phyloP scores from a whole-genome alignment of 2,888 invertebrate genomes.

The Heterodera filipjevi region DNA sequence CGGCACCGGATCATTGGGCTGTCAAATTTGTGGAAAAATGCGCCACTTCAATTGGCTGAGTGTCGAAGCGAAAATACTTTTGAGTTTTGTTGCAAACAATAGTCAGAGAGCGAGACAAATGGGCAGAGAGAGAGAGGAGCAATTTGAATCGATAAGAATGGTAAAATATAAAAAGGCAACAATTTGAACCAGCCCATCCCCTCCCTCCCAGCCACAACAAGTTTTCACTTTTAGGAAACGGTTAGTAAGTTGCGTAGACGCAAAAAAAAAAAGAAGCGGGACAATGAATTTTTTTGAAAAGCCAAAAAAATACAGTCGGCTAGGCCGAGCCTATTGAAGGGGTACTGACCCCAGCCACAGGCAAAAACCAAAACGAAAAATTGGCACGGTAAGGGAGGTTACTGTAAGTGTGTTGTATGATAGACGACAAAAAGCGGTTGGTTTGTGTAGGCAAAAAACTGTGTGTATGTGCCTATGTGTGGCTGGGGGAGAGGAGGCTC shows the following conservation, averaged over 20 bases:
- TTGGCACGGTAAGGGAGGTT: background rate
- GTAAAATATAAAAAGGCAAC: background rate
- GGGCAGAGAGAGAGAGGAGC: background rate
- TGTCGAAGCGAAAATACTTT: slow-evolving; percentile 1
- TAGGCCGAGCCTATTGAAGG: background rate
- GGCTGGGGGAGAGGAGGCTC: slow-evolving; percentile 3
- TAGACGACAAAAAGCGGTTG: background rate
- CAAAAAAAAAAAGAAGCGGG: background rate
- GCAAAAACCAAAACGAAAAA: slow-evolving; percentile 6
- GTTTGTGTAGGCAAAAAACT: background rate
- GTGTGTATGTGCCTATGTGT: background rate
- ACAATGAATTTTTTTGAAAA: background rate
- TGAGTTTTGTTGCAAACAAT: too few relatives aligned
- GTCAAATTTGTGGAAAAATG: slow-evolving; percentile 21
- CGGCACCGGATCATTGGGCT: slow-evolving; percentile 40
- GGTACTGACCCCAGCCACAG: background rate
- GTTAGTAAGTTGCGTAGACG: background rate
- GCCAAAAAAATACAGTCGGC: background rate
- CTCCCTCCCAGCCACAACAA: slow-evolving; percentile 29
- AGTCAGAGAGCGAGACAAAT: background rate
- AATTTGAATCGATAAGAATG: background rate
- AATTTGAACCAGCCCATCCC: background rate
- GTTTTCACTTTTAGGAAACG: background rate
- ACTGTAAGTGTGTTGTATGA: background rate
- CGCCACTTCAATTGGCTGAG: background rate